These are phyloP conservation scores for Otus scops DNA, from an alignment of 2,797 vertebrate genomes.

Conservation along the genomic window DNA sequence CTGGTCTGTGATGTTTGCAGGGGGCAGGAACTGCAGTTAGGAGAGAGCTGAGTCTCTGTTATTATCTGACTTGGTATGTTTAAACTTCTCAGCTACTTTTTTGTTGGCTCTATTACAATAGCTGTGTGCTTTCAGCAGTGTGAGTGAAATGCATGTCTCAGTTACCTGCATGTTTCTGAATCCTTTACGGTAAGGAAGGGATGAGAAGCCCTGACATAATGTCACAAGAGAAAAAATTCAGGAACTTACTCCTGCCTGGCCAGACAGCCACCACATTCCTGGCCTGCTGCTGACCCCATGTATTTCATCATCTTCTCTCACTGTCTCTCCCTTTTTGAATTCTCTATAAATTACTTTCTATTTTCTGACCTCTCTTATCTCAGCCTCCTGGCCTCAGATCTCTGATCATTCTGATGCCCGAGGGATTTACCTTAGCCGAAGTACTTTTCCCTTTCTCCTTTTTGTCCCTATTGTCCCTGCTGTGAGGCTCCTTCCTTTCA, in stretches of 20 bases:
- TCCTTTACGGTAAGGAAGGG: neutral
- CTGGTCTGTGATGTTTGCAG: neutral
- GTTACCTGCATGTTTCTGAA: neutral
- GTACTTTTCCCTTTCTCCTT: slow-evolving; percentile 72
- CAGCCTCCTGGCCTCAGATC: neutral
- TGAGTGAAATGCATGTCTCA: neutral
- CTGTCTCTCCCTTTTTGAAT: neutral
- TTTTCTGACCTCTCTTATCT: neutral
- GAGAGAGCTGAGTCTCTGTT: neutral
- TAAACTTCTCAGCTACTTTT: neutral
- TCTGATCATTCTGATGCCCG: neutral
- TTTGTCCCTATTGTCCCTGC: slow-evolving; percentile 77
- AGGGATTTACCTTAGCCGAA: slow-evolving; percentile 65
- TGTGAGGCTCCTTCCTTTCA: slow-evolving; percentile 81
- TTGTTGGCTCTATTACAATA: neutral
- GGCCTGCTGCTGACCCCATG: neutral
- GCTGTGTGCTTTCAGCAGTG: neutral
- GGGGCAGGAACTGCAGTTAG: neutral
- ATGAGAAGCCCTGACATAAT: neutral
- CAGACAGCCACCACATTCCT: neutral
- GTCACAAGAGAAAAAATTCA: neutral
- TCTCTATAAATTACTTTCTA: neutral
- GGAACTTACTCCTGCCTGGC: neutral
- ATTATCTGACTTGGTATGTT: neutral
- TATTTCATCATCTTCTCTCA: neutral